Base-by-base conservation (phyloP, 2,888 invertebrate species). In the Andrena dorsata region DNA sequence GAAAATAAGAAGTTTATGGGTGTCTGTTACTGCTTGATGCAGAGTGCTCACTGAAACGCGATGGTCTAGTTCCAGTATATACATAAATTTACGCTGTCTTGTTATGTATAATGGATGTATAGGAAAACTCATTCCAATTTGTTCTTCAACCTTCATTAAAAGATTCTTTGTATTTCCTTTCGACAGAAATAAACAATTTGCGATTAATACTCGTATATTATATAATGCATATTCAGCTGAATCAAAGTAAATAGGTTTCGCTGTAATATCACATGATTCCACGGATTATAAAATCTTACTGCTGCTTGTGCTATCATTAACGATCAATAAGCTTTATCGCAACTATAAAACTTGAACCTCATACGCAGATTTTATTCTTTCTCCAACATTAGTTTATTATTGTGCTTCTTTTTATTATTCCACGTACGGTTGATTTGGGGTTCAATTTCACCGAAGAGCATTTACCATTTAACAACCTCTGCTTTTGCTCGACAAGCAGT, bases 1-100 rank as follows among this genome's bases (percentile, higher is more conserved):
- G 80, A n/a, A 77, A 71, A 78, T 88, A 83, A 85, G 83, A 82
- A 76, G 73, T 87, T 88, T 82, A 88, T 73, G 80, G 70, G 65
- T 71, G 35, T 49, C 61, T 28, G 56, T 32, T n/a, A 28, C 51
- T 51, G 30, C 28, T 16, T 20, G 49, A 8, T 49, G 28, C 65
- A 20, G 30, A 30, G 30, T 28, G 53, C 60, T 26, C 30, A 63
- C 58, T 73, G 16, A 32, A 49, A 76, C 72, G 28, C 70, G 79
- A 58, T 32, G 61, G 64, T 47, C 71, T 30, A 60, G 58, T 73
- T 80, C 73, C 30, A 53, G 80, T 76, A 60, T 20, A 26, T 61
- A 41, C 41, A 5, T 41, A 16, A 13, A 41, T 56, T 20, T 28
- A 64, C 84, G 47, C 82, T 76, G 80, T 86, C 84, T 56, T 23